These are phyloP conservation scores for Dryoscopus gambensis DNA, from an alignment of 2,113 vertebrate species.

Conservation along the genomic window DNA sequence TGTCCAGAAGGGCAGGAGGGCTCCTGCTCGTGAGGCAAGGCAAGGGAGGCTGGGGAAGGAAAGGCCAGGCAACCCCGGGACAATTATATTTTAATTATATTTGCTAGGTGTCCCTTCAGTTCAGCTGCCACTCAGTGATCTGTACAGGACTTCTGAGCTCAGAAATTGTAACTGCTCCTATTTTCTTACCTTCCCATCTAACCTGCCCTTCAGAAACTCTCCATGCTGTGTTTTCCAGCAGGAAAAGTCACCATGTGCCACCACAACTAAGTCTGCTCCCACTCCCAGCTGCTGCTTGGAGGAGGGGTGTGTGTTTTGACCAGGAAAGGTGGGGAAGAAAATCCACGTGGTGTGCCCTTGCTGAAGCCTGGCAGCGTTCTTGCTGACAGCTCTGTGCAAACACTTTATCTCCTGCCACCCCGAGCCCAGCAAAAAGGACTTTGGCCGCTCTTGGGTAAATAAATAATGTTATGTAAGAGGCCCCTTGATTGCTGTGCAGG, in stretches of 20 bases:
- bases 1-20: not conserved
- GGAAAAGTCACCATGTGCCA: not conserved
- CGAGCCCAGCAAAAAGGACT: not conserved
- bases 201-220: not conserved
- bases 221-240: accelerated
- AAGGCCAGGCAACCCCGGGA: not conserved
- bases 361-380: not conserved
- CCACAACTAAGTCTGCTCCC: not conserved
- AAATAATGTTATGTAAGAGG: not conserved
- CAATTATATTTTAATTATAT: not conserved
- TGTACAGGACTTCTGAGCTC: not conserved
- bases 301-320: accelerated
- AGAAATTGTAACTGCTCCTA: not conserved
- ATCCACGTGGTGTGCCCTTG: not conserved
- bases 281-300: not conserved
- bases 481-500: not conserved
- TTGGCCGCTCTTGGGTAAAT: not conserved
- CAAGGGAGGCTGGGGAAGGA: not conserved
- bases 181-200: not conserved
- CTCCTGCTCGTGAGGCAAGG: not conserved
- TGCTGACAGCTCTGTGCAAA: not conserved
- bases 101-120: not conserved
- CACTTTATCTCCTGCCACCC: not conserved
- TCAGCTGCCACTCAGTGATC: not conserved
- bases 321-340: not conserved